These are phyloP conservation scores for Tetragonisca angustula DNA, from an alignment of 2,888 invertebrate species.

Conservation along the genomic window DNA sequence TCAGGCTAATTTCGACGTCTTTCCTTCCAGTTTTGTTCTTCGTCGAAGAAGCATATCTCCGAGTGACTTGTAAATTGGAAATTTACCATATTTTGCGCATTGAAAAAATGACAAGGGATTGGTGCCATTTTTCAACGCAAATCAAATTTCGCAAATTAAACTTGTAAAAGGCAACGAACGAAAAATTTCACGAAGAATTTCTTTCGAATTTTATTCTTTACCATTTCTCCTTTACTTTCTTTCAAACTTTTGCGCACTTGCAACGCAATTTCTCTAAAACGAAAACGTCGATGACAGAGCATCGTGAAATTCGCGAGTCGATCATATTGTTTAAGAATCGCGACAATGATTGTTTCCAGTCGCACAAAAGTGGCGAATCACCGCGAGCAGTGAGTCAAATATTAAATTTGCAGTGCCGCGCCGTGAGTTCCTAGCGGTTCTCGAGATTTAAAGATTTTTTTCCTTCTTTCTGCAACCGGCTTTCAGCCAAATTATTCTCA, in stretches of 20 bases:
- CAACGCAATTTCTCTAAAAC: too few species aligned
- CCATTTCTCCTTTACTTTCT: too few species aligned
- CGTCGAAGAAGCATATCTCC: not conserved
- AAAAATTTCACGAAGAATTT: too few species aligned
- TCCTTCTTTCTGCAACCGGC: not conserved
- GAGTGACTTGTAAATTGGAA: not conserved
- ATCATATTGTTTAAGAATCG: not conserved
- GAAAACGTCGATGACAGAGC: not conserved
- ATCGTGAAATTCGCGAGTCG: not conserved
- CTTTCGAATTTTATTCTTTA: too few species aligned
- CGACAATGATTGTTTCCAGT: not conserved
- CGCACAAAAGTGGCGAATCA: not conserved
- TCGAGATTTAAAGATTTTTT: conserved; percentile 10
- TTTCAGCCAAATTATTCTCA: conserved; percentile 36
- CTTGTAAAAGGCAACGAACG: too few species aligned
- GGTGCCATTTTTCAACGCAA: too few species aligned
- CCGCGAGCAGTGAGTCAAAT: not conserved
- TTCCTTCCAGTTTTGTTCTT: conserved; percentile 12
- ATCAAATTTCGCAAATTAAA: too few species aligned
- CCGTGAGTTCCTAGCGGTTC: conserved; percentile 10
- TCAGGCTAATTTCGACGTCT: conserved; percentile 41
- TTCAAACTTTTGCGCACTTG: too few species aligned
- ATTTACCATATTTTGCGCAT: not conserved
- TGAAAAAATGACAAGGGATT: too few species aligned
- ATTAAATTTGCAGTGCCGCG: conserved; percentile 11